Percentiles rank a stretch among this genome's conserved stretches.
Evolutionary conservation across 1,140 invertebrate genomes (phyloP).

Genomic region (Calliopsis andreniformis): DNA sequence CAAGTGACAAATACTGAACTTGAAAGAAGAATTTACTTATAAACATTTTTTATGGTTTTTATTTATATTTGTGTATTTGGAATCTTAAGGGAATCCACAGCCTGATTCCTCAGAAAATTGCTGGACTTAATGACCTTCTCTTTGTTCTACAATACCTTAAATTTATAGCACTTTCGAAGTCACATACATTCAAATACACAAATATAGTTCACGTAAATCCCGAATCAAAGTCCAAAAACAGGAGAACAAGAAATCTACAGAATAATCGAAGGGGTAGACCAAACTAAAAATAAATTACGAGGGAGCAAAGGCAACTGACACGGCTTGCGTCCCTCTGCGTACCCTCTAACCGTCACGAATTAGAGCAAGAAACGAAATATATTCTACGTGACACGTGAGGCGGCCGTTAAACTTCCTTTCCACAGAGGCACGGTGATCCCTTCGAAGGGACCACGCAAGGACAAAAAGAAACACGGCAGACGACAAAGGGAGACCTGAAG

Average conservation of each 20-base stretch:
- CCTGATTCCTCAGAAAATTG: too few species aligned
- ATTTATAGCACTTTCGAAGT: too few species aligned
- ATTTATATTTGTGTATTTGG: too few species aligned
- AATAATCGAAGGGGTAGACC: constrained; percentile 3
- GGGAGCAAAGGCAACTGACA: constrained; percentile 1
- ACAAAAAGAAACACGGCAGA: constrained; percentile 20
- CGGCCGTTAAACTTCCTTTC: constrained; percentile 65
- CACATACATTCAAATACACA: background rate
- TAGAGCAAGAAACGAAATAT: constrained; percentile 18
- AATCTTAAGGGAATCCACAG: too few species aligned
- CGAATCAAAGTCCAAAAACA: too few species aligned
- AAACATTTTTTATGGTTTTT: too few species aligned
- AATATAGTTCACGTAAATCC: too few species aligned
- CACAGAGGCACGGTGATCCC: constrained; percentile 46
- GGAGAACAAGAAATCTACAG: background rate
- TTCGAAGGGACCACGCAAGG: constrained; percentile 48
- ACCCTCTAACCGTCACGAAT: constrained; percentile 5
- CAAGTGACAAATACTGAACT: too few species aligned
- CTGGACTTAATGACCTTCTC: too few species aligned
- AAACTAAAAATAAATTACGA: background rate
- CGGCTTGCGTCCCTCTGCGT: background rate
- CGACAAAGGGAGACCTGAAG: background rate
- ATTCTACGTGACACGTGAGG: constrained; percentile 19
- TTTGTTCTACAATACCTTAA: too few species aligned
- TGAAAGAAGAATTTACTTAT: background rate